Percentiles rank a stretch among this genome's conserved stretches.
phyloP scores from a whole-genome alignment of 2,113 vertebrate genomes.

The Engystomops pustulosus region DNA sequence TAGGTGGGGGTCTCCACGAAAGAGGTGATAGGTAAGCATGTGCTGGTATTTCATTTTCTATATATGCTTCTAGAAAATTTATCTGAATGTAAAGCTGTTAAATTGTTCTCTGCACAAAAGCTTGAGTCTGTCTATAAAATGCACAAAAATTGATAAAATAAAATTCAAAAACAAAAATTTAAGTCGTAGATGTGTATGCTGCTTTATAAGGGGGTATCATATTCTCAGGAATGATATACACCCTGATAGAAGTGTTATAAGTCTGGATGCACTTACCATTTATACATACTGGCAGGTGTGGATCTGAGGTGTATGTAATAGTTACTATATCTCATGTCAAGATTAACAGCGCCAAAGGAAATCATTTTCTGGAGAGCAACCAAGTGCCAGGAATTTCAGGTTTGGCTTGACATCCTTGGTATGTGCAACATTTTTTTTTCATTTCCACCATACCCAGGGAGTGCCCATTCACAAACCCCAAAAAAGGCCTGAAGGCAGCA shows the following conservation, averaged over 20 bases:
- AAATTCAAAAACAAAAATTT: too few species aligned
- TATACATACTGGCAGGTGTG: slow-evolving; percentile 23
- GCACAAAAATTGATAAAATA: too few species aligned
- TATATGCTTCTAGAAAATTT: background rate
- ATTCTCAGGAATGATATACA: background rate
- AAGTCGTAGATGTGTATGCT: background rate
- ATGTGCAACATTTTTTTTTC: slow-evolving; percentile 7
- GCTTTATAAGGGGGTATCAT: background rate
- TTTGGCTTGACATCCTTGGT: slow-evolving; percentile 41
- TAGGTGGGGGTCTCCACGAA: background rate
- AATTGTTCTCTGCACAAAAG: background rate
- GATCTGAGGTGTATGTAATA: slow-evolving; percentile 13
- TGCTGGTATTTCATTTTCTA: background rate
- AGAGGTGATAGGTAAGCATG: background rate
- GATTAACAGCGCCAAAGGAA: slow-evolving; percentile 46
- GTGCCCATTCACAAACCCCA: slow-evolving; percentile 43
- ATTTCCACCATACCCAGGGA: slow-evolving; percentile 45
- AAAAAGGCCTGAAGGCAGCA: slow-evolving; percentile 35
- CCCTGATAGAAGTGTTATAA: background rate
- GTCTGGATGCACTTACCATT: background rate
- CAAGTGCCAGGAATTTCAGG: slow-evolving; percentile 50
- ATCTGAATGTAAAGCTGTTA: background rate
- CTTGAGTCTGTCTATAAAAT: background rate
- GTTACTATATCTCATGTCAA: slow-evolving; percentile 31
- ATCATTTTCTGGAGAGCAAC: slow-evolving; percentile 49